These are phyloP conservation scores for Corydoras maculifer DNA, from an alignment of 2,113 vertebrate genomes.

Conservation along the genomic window DNA sequence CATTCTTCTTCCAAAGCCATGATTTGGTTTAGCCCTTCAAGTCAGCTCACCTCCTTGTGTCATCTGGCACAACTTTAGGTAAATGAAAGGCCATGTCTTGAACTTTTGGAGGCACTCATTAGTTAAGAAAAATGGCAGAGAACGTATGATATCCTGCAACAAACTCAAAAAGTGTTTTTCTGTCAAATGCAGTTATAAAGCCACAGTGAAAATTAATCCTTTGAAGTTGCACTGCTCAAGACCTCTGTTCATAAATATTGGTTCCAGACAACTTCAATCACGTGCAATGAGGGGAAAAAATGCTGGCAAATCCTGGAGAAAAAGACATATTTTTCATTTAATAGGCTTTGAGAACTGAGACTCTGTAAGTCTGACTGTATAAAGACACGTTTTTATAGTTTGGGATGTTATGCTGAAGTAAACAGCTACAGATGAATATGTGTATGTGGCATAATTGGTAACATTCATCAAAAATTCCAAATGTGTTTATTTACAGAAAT, in stretches of 20 bases:
- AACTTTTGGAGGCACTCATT: not conserved
- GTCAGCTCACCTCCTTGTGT: not conserved
- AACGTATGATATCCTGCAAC: not conserved
- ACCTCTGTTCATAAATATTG: slow-evolving; percentile 32
- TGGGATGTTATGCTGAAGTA: not conserved
- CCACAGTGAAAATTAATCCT: slow-evolving; percentile 1
- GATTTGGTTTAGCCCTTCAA: slow-evolving; percentile 1
- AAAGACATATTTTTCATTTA: slow-evolving; percentile 18
- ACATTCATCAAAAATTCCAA: not conserved
- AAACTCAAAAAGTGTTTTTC: slow-evolving; percentile 4
- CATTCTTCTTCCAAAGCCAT: slow-evolving; percentile 15
- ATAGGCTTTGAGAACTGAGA: slow-evolving; percentile 19
- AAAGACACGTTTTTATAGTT: slow-evolving; percentile 11
- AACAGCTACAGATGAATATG: slow-evolving; percentile 7
- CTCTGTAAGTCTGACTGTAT: slow-evolving; percentile 23
- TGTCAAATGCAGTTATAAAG: slow-evolving; percentile 14
- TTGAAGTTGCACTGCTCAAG: slow-evolving; percentile 30
- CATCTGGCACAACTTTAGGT: not conserved
- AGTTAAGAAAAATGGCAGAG: not conserved
- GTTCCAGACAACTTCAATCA: slow-evolving; percentile 32
- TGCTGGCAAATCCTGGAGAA: slow-evolving; percentile 2
- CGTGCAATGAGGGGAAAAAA: slow-evolving; percentile 13
- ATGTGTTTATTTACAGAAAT: too few species aligned
- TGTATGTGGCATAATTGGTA: not conserved
- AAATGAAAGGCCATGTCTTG: not conserved